These are phyloP conservation scores for Pitangus sulphuratus DNA, from an alignment of 2,797 vertebrate genomes.

Conservation along the genomic window DNA sequence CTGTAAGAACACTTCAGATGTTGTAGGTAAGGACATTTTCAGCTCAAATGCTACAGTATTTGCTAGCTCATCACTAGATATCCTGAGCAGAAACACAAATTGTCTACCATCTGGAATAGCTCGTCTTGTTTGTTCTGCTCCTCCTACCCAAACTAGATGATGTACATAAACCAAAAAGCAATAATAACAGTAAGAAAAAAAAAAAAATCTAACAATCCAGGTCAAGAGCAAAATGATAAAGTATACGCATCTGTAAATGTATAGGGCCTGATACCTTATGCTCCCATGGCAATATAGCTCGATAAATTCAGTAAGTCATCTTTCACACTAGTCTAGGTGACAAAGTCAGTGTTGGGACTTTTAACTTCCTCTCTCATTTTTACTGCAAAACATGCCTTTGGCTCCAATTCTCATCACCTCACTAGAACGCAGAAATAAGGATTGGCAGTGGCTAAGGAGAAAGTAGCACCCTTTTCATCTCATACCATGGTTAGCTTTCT, in stretches of 20 bases:
- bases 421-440: not conserved
- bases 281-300: not conserved
- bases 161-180: not conserved
- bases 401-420: not conserved
- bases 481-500: not conserved
- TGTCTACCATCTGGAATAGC: constrained; percentile 40
- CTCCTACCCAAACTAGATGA: not conserved
- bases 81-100: constrained; percentile 17
- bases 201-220: not conserved
- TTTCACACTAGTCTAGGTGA: not conserved
- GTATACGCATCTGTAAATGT: not conserved
- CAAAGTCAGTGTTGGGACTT: not conserved
- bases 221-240: not conserved
- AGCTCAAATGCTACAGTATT: not conserved
- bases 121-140: not conserved
- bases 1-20: not conserved
- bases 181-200: not conserved
- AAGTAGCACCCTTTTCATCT: not conserved
- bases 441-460: not conserved
- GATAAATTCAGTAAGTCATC: not conserved
- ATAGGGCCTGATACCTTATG: not conserved
- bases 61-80: constrained; percentile 29
- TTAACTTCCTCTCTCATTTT: not conserved
- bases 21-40: not conserved
- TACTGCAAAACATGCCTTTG: not conserved